Percentiles rank a stretch among this genome's conserved stretches.
Evolutionary conservation across 2,113 vertebrate species (phyloP).

Genomic region (Corythornis madagascariensis): DNA sequence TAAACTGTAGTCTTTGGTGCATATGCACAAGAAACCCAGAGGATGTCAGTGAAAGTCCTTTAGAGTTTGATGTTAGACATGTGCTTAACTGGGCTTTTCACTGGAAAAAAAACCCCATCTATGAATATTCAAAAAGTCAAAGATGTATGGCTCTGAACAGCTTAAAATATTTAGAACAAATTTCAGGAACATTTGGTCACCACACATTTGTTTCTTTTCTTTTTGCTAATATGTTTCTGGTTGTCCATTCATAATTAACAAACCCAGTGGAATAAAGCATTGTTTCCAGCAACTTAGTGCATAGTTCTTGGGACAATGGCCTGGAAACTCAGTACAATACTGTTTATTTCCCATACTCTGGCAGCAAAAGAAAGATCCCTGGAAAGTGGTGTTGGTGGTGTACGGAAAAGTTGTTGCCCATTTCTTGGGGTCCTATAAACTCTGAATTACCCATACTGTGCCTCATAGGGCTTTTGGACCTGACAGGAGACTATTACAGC

Average conservation of each 20-base stretch:
- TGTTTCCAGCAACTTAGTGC: not conserved
- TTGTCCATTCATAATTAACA: not conserved
- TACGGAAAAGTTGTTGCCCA: not conserved
- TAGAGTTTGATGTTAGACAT: not conserved
- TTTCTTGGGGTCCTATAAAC: not conserved
- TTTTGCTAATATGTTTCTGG: not conserved
- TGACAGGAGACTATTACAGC: not conserved
- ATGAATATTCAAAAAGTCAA: not conserved
- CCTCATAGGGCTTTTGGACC: not conserved
- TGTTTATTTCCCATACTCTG: not conserved
- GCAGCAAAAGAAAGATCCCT: not conserved
- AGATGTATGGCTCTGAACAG: not conserved
- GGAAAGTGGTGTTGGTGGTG: not conserved
- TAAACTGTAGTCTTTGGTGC: not conserved
- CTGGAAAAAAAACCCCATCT: not conserved
- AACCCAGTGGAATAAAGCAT: not conserved
- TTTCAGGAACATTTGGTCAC: not conserved
- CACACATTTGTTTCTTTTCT: not conserved
- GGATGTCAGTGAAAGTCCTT: not conserved
- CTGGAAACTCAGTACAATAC: not conserved
- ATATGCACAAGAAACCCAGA: not conserved
- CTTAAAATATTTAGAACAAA: not conserved
- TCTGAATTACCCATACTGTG: not conserved
- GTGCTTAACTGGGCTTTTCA: not conserved
- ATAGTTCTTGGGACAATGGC: not conserved